Percentiles rank a stretch among this genome's conserved stretches.
Evolutionary conservation across 2,797 vertebrate species (phyloP).

Genomic region (Heteromormyrus szaboi): DNA sequence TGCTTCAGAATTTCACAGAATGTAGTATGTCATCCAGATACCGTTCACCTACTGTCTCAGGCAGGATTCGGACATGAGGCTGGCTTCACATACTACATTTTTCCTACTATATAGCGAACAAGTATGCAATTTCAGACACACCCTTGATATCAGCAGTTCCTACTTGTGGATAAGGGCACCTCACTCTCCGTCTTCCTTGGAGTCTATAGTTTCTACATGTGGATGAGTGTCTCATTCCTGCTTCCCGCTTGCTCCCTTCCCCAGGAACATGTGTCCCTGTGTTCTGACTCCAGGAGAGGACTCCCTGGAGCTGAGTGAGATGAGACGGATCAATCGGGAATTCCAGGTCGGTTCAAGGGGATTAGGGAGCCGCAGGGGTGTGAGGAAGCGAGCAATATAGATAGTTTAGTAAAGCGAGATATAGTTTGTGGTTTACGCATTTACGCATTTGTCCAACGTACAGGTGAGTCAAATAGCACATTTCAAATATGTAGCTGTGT

Average conservation of each 20-base stretch:
- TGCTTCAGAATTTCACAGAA: not conserved
- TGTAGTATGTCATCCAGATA: not conserved
- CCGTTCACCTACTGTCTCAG: not conserved
- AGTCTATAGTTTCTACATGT: not conserved
- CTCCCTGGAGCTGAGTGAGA: slow-evolving; percentile 66
- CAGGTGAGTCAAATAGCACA: not conserved
- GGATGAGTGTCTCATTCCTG: not conserved
- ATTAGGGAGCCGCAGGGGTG: not conserved
- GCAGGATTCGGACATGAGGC: not conserved
- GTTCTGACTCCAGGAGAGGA: slow-evolving; percentile 59
- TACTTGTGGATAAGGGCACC: not conserved
- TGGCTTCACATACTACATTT: not conserved
- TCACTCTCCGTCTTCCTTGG: not conserved
- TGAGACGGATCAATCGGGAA: slow-evolving; percentile 74
- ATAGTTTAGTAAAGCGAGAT: not conserved
- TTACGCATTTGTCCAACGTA: not conserved
- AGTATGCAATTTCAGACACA: not conserved
- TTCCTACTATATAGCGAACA: not conserved
- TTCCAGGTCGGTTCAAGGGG: slow-evolving; percentile 67
- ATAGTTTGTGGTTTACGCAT: not conserved
- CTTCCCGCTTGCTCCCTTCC: not conserved
- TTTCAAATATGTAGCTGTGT: not conserved
- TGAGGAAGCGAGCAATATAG: not conserved
- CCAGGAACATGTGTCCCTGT: slow-evolving; percentile 74
- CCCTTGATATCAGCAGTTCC: not conserved